phyloP scores from a whole-genome alignment of 64 coral and sea anemone species.

The Platygyra sinensis region DNA sequence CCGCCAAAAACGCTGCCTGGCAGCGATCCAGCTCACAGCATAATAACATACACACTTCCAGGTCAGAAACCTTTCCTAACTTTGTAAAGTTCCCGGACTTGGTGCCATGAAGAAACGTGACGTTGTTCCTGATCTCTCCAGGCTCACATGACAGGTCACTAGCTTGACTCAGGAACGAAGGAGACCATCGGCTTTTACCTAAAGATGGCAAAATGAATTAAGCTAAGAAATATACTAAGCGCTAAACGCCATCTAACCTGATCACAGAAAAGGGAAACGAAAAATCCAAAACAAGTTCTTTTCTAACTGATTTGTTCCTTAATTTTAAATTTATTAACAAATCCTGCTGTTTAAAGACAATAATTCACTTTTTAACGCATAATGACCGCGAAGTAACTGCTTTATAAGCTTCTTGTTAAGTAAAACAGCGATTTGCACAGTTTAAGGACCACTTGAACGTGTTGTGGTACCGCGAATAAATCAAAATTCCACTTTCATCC shows the following conservation, averaged over 20 bases:
- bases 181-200: conserved; percentile 51
- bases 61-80: conserved; percentile 81
- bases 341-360: too few relatives aligned
- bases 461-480: too few relatives aligned
- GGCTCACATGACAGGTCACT: conserved; percentile 52
- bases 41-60: conserved; percentile 80
- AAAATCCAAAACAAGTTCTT: not conserved
- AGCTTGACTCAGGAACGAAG: conserved; percentile 58
- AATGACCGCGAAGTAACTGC: too few relatives aligned
- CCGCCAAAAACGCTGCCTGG: conserved; percentile 83
- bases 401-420: too few relatives aligned
- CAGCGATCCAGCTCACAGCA: conserved; percentile 89
- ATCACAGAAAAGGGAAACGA: not conserved
- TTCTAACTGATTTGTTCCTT: not conserved
- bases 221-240: not conserved
- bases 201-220: not conserved
- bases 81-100: conserved; percentile 95
- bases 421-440: too few relatives aligned
- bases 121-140: conserved; percentile 52
- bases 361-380: too few relatives aligned
- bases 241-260: not conserved
- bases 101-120: conserved; percentile 87
- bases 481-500: too few relatives aligned
- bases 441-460: too few relatives aligned
- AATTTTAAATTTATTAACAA: too few relatives aligned